Conservation (phyloP, 2,797 vertebrate species). For the Anisognathus igniventris region DNA sequence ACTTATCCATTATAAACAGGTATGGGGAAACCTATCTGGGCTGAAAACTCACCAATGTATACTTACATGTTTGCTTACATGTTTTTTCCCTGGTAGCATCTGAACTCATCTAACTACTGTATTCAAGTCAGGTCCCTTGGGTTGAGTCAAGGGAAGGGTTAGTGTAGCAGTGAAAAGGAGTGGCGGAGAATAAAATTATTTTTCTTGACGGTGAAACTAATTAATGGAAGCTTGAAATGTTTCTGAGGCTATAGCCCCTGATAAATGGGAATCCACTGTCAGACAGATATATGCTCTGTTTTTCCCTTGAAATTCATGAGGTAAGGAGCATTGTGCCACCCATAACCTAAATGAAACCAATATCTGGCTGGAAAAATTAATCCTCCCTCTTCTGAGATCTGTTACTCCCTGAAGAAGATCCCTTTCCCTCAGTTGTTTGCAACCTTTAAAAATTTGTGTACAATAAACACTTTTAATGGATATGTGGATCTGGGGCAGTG, state of each 20-base stretch:
- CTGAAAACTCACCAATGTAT: neutral
- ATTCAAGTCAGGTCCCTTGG: neutral
- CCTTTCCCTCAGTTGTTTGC: neutral
- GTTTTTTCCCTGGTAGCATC: neutral
- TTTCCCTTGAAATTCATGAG: neutral
- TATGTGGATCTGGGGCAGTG: accelerated
- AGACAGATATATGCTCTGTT: neutral
- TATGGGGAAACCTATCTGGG: neutral
- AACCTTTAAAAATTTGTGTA: neutral
- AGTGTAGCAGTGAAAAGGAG: neutral
- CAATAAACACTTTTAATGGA: neutral
- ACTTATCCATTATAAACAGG: neutral
- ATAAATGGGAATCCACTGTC: neutral
- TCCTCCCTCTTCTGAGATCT: neutral
- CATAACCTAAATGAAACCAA: neutral
- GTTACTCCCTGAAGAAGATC: neutral
- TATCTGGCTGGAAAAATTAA: neutral
- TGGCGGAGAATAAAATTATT: neutral
- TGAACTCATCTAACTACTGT: neutral
- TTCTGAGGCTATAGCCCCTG: neutral
- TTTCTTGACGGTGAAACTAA: neutral
- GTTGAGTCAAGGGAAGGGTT: neutral
- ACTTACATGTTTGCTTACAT: neutral
- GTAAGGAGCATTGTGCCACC: neutral
- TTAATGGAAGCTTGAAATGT: neutral